Evolutionary conservation across 2,888 invertebrate genomes (phyloP).

Genomic region (Volucella inflata): DNA sequence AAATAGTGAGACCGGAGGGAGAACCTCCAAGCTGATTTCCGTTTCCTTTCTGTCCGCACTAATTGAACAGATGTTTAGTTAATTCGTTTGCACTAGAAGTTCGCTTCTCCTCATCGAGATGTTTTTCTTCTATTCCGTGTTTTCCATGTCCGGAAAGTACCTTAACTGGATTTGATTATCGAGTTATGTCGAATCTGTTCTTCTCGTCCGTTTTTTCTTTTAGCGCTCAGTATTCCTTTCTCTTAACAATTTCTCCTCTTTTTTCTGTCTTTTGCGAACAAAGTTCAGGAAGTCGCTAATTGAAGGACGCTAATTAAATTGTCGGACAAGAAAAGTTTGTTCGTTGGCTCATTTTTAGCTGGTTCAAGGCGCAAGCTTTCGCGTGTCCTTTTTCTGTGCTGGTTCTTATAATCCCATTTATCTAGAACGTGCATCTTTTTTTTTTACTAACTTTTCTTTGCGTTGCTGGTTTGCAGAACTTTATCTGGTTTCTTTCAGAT

Average conservation of each 20-base stretch:
- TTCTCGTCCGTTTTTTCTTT: conserved; percentile 5
- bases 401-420: too few species aligned
- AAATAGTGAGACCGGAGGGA: not conserved
- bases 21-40: conserved; percentile 41
- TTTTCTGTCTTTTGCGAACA: not conserved
- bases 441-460: too few species aligned
- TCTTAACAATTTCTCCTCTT: not conserved
- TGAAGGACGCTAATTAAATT: conserved; percentile 50
- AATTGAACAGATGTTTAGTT: conserved; percentile 63
- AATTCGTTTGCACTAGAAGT: conserved; percentile 44
- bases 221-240: not conserved
- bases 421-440: too few species aligned
- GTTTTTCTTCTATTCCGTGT: conserved; percentile 4
- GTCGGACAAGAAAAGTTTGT: conserved; percentile 1
- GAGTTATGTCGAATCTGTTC: conserved; percentile 36
- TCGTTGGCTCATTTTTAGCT: not conserved
- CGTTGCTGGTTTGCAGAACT: too few species aligned
- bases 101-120: conserved; percentile 2
- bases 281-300: conserved; percentile 40
- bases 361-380: conserved; percentile 15
- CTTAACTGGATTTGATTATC: conserved; percentile 56
- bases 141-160: conserved; percentile 1
- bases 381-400: not conserved
- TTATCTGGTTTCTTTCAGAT: too few species aligned
- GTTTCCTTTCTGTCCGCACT: conserved; percentile 29